phyloP scores from a whole-genome alignment of 2,888 invertebrate genomes.

The Drosophila multiciliata region DNA sequence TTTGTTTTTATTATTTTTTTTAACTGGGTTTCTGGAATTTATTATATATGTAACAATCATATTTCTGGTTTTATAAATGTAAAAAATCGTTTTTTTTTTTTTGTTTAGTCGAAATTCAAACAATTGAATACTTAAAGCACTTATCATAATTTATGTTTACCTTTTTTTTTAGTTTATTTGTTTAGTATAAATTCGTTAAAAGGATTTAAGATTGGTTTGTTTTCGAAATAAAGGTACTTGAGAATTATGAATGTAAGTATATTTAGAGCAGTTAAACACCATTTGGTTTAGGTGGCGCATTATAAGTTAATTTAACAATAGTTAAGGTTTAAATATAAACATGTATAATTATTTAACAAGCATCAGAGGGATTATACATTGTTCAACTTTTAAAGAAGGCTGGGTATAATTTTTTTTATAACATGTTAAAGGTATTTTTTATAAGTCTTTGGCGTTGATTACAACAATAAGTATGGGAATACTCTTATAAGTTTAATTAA shows the following conservation, averaged over 20 bases:
- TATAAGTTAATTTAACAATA: slow-evolving; percentile 50
- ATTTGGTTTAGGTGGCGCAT: slow-evolving; percentile 29
- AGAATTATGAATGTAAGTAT: slow-evolving; percentile 60
- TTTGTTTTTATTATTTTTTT: slow-evolving; percentile 28
- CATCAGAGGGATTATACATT: slow-evolving; percentile 31
- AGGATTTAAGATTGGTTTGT: slow-evolving; percentile 64
- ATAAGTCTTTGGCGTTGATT: slow-evolving; percentile 76
- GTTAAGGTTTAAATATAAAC: slow-evolving; percentile 41
- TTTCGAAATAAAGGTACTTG: slow-evolving; percentile 71
- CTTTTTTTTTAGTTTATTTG: slow-evolving; percentile 33
- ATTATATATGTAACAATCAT: slow-evolving; percentile 67
- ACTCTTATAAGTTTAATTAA: slow-evolving; percentile 40
- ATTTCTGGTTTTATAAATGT: slow-evolving; percentile 73
- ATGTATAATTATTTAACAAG: slow-evolving; percentile 46
- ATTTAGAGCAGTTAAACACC: slow-evolving; percentile 50
- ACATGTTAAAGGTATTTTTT: slow-evolving; percentile 40
- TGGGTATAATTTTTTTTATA: slow-evolving; percentile 45
- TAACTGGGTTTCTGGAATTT: slow-evolving; percentile 60
- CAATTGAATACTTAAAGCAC: slow-evolving; percentile 77
- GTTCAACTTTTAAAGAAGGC: slow-evolving; percentile 61
- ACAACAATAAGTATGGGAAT: slow-evolving; percentile 51
- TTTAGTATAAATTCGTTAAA: slow-evolving; percentile 76
- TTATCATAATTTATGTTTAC: slow-evolving; percentile 50
- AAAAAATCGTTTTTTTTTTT: slow-evolving; percentile 67
- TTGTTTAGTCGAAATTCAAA: slow-evolving; percentile 65